Evolutionary conservation across 2,888 invertebrate genomes (phyloP).

Genomic region (Phytoseiulus persimilis): DNA sequence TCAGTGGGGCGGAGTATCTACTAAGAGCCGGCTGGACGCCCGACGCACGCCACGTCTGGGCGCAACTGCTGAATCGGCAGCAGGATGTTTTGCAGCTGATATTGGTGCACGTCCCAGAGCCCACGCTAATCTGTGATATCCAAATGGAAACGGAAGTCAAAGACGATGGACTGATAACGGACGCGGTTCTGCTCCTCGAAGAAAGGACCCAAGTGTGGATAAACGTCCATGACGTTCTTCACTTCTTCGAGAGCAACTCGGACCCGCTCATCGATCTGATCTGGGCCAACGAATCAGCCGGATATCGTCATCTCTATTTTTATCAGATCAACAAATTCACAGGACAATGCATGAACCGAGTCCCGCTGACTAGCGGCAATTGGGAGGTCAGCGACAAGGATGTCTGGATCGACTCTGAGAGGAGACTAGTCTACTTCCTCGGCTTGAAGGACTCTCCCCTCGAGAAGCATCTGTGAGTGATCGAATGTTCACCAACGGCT

Average conservation of each 20-base stretch:
- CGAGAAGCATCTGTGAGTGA: constrained; percentile 80
- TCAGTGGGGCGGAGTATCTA: constrained; percentile 80
- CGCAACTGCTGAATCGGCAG: constrained; percentile 74
- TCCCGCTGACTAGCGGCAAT: constrained; percentile 50
- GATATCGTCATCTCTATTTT: constrained; percentile 72
- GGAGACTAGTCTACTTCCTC: constrained; percentile 77
- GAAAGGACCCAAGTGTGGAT: constrained; percentile 76
- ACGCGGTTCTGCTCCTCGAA: constrained; percentile 51
- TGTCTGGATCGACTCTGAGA: constrained; percentile 73
- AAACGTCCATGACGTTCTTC: constrained; percentile 76
- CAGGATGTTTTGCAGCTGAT: constrained; percentile 77
- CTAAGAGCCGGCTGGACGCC: constrained; percentile 92
- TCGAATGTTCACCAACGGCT: not conserved
- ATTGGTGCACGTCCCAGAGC: constrained; percentile 64
- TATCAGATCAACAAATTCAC: constrained; percentile 18
- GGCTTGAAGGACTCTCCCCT: constrained; percentile 80
- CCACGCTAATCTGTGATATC: not conserved
- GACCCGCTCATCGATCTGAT: constrained; percentile 61
- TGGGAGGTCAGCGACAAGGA: constrained; percentile 51
- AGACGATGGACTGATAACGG: constrained; percentile 40
- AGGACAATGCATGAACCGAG: constrained; percentile 17
- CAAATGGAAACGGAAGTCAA: constrained; percentile 28
- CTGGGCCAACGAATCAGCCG: constrained; percentile 86
- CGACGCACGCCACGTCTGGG: constrained; percentile 82
- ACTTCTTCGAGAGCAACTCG: constrained; percentile 62